These are phyloP conservation scores for Neodon shergylaensis DNA, from an alignment of 2,113 vertebrate genomes.

Conservation along the genomic window DNA sequence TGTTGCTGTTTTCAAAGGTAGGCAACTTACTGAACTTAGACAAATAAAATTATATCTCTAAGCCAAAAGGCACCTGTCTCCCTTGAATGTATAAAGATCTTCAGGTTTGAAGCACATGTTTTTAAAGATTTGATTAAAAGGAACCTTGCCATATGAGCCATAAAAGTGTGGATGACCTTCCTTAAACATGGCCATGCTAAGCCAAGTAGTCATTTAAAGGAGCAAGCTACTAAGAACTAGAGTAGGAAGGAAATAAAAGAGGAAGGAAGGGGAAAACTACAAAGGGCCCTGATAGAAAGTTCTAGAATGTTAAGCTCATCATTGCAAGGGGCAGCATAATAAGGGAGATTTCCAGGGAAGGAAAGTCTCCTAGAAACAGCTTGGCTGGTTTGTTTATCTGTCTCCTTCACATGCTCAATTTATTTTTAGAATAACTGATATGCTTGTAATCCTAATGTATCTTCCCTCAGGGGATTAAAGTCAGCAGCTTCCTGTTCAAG, in stretches of 20 bases:
- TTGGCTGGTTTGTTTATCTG: conserved; percentile 63
- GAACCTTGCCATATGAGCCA: not conserved
- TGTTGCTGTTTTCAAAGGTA: not conserved
- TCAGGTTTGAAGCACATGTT: not conserved
- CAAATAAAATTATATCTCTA: not conserved
- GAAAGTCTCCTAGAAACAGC: conserved; percentile 61
- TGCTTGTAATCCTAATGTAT: conserved; percentile 70
- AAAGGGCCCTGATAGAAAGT: not conserved
- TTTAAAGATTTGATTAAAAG: conserved; percentile 47
- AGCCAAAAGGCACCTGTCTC: not conserved
- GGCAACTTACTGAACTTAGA: not conserved
- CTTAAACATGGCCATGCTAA: not conserved
- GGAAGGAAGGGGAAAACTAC: not conserved
- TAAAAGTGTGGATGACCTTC: not conserved
- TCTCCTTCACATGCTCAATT: conserved; percentile 70
- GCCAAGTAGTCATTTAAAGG: not conserved
- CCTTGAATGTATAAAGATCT: not conserved
- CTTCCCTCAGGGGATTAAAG: conserved; percentile 66
- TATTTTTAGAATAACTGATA: conserved; percentile 78
- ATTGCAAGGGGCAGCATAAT: not conserved
- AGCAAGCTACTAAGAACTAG: not conserved
- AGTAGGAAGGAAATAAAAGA: not conserved
- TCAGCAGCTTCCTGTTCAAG: conserved; percentile 70
- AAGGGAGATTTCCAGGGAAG: conserved; percentile 28
- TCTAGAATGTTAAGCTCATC: not conserved